A percentile compares a stretch with the other conserved stretches of the same genome.
phyloP scores from a whole-genome alignment of 2,113 vertebrate genomes.

The Tetrao urogallus region DNA sequence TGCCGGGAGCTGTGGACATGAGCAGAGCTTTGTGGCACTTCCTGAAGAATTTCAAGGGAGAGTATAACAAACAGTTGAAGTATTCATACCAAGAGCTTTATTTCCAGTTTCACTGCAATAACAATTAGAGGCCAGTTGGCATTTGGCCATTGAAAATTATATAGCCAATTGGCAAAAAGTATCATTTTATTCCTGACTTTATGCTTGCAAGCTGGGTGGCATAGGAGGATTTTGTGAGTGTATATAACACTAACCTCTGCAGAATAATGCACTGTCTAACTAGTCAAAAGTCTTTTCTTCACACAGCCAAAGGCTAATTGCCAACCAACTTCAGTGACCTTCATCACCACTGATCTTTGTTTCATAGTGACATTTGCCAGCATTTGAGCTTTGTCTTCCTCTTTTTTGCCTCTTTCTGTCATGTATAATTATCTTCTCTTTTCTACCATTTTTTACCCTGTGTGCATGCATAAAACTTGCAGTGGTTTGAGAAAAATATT shows the following conservation, averaged over 20 bases:
- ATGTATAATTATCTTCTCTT: neutral
- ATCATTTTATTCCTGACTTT: conserved; percentile 63
- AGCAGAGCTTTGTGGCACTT: neutral
- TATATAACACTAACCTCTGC: conserved; percentile 30
- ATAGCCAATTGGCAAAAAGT: conserved; percentile 67
- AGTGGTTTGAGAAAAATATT: neutral
- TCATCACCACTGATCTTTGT: neutral
- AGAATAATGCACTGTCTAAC: conserved; percentile 17
- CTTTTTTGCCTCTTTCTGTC: neutral
- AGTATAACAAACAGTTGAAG: conserved; percentile 46
- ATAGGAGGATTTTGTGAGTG: conserved; percentile 20
- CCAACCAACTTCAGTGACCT: conserved; percentile 28
- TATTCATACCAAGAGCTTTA: conserved; percentile 63
- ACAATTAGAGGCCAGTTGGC: conserved; percentile 66
- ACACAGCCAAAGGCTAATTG: conserved; percentile 28
- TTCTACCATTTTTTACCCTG: neutral
- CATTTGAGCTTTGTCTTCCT: neutral
- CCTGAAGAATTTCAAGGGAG: conserved; percentile 18
- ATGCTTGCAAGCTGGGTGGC: conserved; percentile 69
- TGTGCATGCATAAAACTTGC: neutral
- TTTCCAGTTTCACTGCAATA: conserved; percentile 59
- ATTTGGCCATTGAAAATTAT: conserved; percentile 67
- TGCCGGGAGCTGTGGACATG: neutral
- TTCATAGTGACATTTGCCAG: neutral
- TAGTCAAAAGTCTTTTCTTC: conserved; percentile 42